Conservation (phyloP, 1,140 invertebrate species). For the Schlechtendalia chinensis region DNA sequence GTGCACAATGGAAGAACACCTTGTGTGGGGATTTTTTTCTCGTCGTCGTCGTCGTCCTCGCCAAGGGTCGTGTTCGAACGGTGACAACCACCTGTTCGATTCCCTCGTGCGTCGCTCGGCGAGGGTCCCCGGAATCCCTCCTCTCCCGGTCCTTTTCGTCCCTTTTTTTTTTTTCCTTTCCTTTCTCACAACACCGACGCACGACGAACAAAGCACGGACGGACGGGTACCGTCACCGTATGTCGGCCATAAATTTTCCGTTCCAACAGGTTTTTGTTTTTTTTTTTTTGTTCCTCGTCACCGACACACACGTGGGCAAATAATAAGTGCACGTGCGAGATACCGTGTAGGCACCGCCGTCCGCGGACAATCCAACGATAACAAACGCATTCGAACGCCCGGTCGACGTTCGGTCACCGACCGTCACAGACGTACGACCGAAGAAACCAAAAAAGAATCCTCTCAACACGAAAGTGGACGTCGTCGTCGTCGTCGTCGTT, state of each 20-base stretch:
- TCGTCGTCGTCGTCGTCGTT: no score
- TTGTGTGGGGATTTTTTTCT: no score
- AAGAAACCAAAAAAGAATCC: no score
- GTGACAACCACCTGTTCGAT: slow-evolving; percentile 31
- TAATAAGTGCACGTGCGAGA: background rate
- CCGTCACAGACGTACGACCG: no score
- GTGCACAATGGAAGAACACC: no score
- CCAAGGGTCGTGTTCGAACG: background rate
- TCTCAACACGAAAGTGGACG: no score
- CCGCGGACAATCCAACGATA: no score
- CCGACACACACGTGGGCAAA: background rate
- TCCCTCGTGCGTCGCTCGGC: slow-evolving; percentile 6
- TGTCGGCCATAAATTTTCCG: background rate
- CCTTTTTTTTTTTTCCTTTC: background rate
- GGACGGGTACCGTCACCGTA: background rate
- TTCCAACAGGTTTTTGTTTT: slow-evolving; percentile 28
- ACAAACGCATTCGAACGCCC: no score
- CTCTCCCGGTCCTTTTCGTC: background rate
- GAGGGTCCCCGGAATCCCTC: slow-evolving; percentile 1
- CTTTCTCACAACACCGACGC: background rate
- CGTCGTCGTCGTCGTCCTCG: no score
- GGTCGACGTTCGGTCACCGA: no score
- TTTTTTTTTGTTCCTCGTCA: background rate
- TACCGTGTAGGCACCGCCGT: no score
- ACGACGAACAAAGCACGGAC: no score